Percentiles rank a stretch among this genome's conserved stretches.
Conservation (phyloP, 2,113 vertebrate species). For the Tenrec ecaudatus region DNA sequence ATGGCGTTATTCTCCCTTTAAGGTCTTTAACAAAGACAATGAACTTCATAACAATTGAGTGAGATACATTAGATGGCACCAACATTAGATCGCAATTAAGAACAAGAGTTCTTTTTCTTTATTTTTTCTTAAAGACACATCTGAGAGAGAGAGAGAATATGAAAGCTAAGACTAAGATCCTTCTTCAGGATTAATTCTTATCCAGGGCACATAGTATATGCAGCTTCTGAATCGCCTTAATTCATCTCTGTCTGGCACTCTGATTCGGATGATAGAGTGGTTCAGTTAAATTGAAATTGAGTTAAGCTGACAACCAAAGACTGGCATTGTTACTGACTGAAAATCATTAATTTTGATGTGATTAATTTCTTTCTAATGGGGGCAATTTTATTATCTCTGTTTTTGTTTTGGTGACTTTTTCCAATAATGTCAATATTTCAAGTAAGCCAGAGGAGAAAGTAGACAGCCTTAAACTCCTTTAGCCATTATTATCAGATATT, state of each 20-base stretch:
- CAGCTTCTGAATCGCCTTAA: constrained; percentile 65
- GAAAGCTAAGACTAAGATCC: constrained; percentile 17
- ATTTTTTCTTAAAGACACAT: neutral
- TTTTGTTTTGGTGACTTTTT: constrained; percentile 69
- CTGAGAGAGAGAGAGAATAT: neutral
- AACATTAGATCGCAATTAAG: neutral
- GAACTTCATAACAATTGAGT: neutral
- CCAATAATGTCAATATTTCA: constrained; percentile 70
- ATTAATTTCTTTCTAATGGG: constrained; percentile 86
- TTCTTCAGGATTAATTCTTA: constrained; percentile 42
- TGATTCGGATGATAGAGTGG: constrained; percentile 77
- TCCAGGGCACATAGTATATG: neutral
- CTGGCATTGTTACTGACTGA: constrained; percentile 71
- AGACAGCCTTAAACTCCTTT: neutral
- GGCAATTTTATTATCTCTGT: constrained; percentile 82
- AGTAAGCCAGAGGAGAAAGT: constrained; percentile 66
- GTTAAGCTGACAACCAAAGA: constrained; percentile 79
- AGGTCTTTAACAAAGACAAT: constrained; percentile 51
- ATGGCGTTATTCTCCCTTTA: neutral
- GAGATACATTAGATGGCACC: neutral
- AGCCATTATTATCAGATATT: constrained; percentile 62
- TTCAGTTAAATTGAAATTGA: constrained; percentile 82
- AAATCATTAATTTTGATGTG: constrained; percentile 84
- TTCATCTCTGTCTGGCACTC: constrained; percentile 77
- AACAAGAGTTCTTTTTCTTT: constrained; percentile 8